Percentiles rank a stretch among this genome's conserved stretches.
Conservation (phyloP, 2,797 vertebrate genomes). For the Sebastes kiyomatsui region DNA sequence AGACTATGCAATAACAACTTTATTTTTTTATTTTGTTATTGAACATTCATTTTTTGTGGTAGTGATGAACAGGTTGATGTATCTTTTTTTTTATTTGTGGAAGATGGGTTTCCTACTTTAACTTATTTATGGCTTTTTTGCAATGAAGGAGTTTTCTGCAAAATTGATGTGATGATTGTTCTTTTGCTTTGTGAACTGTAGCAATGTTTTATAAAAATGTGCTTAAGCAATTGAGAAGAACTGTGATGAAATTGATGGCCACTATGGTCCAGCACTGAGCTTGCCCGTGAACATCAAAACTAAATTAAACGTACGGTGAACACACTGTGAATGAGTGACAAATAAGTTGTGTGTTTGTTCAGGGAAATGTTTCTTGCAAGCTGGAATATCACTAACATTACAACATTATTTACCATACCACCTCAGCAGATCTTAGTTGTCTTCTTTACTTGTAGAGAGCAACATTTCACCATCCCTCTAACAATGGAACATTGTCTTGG, state of each 20-base stretch:
- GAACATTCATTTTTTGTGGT: too few species aligned
- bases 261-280: not conserved
- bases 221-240: not conserved
- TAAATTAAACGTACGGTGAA: not conserved
- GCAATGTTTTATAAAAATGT: not conserved
- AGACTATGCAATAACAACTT: too few species aligned
- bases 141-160: not conserved
- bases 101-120: not conserved
- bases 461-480: not conserved
- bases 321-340: not conserved
- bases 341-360: not conserved
- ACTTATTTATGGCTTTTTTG: not conserved
- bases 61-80: not conserved
- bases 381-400: not conserved
- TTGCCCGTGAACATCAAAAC: not conserved
- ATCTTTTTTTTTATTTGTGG: not conserved
- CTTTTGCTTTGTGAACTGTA: not conserved
- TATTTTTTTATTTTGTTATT: too few species aligned
- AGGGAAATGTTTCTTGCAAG: not conserved
- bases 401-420: not conserved
- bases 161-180: not conserved
- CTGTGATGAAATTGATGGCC: not conserved
- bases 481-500: not conserved
- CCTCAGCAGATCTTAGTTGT: not conserved
- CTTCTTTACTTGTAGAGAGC: not conserved